phyloP scores from a whole-genome alignment of 2,888 invertebrate species.

The Branchellion lobata region DNA sequence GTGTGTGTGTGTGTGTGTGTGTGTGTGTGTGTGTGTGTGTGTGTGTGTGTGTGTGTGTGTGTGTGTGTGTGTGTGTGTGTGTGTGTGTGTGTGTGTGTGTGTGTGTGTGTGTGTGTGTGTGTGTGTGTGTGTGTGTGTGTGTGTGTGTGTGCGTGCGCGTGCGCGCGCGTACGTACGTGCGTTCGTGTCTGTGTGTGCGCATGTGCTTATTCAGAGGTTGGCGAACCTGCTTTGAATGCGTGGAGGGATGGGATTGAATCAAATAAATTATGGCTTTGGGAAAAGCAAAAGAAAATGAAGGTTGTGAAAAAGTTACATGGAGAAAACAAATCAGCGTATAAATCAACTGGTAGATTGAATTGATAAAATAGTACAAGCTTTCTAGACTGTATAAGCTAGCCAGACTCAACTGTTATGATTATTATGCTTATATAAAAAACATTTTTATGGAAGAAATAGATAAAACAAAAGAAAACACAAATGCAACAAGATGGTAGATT shows the following conservation, averaged over 20 bases:
- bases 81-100: conserved; percentile 27
- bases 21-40: conserved; percentile 23
- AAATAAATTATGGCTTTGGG: not conserved
- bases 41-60: conserved; percentile 7
- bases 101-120: conserved; percentile 31
- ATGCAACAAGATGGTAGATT: too few relatives aligned
- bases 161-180: not conserved
- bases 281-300: not conserved
- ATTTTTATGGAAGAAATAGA: too few relatives aligned
- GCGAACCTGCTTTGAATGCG: not conserved
- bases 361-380: too few relatives aligned
- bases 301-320: not conserved
- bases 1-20: conserved; percentile 26
- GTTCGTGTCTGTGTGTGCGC: conserved; percentile 4
- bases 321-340: too few relatives aligned
- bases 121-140: conserved; percentile 27
- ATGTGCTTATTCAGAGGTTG: not conserved
- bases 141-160: conserved; percentile 11
- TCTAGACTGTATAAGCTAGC: too few relatives aligned
- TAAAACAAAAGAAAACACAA: too few relatives aligned
- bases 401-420: too few relatives aligned
- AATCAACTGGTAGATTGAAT: too few relatives aligned
- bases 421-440: too few relatives aligned
- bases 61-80: conserved; percentile 30
- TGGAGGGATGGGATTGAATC: not conserved